Evolutionary conservation across 2,888 invertebrate genomes (phyloP), one percentile per base, ranked within the genome.

Genomic region (Pollenia griseotomentosa): DNA sequence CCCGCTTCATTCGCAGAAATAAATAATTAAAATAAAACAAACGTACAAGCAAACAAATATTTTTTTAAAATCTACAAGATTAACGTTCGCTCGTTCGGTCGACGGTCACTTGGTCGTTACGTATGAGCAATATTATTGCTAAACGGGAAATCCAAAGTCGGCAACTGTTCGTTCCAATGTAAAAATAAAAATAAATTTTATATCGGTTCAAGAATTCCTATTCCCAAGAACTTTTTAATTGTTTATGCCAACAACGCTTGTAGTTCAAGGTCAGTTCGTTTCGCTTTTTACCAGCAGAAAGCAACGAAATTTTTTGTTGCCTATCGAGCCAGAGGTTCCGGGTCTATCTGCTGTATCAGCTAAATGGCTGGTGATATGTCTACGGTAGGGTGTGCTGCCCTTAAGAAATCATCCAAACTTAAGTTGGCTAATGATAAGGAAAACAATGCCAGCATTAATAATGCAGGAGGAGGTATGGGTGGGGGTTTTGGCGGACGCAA

Each of bases 331-430:
- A 65, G 33, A 46, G 55, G 23, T 71, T 33, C 33, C 33, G 33
- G 33, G 42, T n/a, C 42, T 55, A 48, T 57, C 78, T 40, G 5
- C 11, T 10, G 8, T 9, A 33, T 8, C 57, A 63, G 59, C 44
- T 75, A 82, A 80, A 92, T 93, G 93, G 92, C 92, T 88, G 92
- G 92, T 88, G 93, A 93, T 87, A 91, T 93, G 91, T 92, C 93
- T 79, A 90, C 88, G 42, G 61, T 92, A 71, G 93, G 92, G 78
- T 93, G 93, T 89, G 92, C 93, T 46, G 91, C 92, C 33, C 90
- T 93, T n/a, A 93, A 92, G 84, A 92, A 91, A 89, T 92, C 92
- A 12, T 92, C 92, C 16, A 93, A 93, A 88, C 89, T 90, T 10
- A 92, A 92, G 65, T 86, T 89, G 53, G 89, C 88, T 87, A 88